These are phyloP conservation scores for Mythimna lalbum DNA, from an alignment of 2,888 invertebrate species.

Conservation along the genomic window DNA sequence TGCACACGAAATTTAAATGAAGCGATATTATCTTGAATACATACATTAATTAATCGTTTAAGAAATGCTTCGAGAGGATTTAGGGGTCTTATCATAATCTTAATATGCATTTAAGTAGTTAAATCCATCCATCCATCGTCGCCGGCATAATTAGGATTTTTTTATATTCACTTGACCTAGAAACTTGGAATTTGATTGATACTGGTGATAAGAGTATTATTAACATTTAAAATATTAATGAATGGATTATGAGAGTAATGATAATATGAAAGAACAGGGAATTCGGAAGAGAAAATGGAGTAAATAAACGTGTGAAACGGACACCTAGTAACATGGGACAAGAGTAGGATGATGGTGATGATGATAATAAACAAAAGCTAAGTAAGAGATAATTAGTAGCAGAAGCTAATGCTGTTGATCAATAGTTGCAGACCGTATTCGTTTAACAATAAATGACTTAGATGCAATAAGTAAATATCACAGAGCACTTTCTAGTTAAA, in stretches of 20 bases:
- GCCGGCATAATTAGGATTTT: neutral
- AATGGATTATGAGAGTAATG: neutral
- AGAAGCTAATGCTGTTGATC: neutral
- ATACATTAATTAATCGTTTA: slow-evolving; percentile 12
- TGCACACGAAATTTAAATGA: neutral
- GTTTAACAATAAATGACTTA: neutral
- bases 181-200: neutral
- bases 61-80: slow-evolving; percentile 13
- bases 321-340: neutral
- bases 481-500: neutral
- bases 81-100: slow-evolving; percentile 32
- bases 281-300: neutral
- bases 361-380: neutral
- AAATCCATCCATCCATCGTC: slow-evolving; percentile 12
- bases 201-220: slow-evolving; percentile 2
- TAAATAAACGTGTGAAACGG: neutral
- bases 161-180: neutral
- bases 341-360: neutral
- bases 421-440: too few relatives aligned
- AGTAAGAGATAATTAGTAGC: neutral
- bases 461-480: neutral
- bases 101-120: slow-evolving; percentile 2
- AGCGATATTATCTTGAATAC: slow-evolving; percentile 17
- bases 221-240: neutral
- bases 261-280: neutral